phyloP scores from a whole-genome alignment of 2,113 vertebrate genomes.

The Equus quagga region DNA sequence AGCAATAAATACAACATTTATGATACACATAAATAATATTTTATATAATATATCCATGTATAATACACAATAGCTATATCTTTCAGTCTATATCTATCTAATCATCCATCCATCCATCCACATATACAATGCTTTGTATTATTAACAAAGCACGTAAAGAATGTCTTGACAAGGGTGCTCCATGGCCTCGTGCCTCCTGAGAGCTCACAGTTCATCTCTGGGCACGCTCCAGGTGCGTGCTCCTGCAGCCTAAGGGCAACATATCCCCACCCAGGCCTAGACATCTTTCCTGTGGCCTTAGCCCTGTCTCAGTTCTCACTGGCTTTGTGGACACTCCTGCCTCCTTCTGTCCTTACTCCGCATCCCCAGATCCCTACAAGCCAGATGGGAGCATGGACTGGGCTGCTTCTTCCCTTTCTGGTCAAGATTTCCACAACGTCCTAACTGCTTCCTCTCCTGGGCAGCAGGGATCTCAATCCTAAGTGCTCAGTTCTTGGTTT shows the following conservation, averaged over 20 bases:
- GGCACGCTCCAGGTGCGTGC: fast-evolving
- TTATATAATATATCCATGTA: background rate
- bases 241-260: background rate
- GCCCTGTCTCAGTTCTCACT: background rate
- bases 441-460: background rate
- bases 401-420: background rate
- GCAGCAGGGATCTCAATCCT: background rate
- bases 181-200: background rate
- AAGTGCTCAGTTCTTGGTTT: background rate
- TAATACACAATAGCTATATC: background rate
- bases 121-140: background rate
- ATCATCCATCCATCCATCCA: background rate
- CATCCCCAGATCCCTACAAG: background rate
- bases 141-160: background rate
- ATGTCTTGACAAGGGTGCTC: background rate
- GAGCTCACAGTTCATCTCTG: too few relatives aligned
- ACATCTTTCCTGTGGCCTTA: background rate
- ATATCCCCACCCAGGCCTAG: fast-evolving
- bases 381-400: background rate
- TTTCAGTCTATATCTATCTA: background rate
- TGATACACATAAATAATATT: background rate
- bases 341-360: background rate
- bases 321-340: background rate
- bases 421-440: background rate
- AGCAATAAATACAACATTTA: background rate